Percentiles rank a stretch among this genome's conserved stretches.
These are phyloP conservation scores for Tiliacea aurago DNA, from an alignment of 2,888 invertebrate genomes.

Conservation along the genomic window DNA sequence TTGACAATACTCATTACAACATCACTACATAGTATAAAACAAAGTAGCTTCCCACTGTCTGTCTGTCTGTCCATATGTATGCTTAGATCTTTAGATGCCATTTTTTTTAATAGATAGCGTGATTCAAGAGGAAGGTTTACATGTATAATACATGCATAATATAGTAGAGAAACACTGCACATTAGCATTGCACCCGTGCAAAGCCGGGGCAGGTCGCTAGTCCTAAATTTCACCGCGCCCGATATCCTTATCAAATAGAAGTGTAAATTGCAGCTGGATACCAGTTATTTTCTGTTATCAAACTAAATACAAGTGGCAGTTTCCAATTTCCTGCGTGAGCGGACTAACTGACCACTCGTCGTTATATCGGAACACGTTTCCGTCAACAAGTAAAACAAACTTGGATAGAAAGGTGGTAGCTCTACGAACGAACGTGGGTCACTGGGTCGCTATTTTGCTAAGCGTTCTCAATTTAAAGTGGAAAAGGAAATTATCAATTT, in stretches of 20 bases:
- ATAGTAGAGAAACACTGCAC: too few relatives aligned
- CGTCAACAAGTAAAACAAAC: slow-evolving; percentile 79
- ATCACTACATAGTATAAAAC: too few relatives aligned
- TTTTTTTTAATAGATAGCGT: too few relatives aligned
- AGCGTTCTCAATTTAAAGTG: too few relatives aligned
- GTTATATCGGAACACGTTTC: slow-evolving; percentile 71
- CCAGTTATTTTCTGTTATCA: slow-evolving; percentile 55
- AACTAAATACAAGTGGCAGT: slow-evolving; percentile 46
- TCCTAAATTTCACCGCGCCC: slow-evolving; percentile 3
- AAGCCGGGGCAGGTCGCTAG: too few relatives aligned
- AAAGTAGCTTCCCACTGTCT: too few relatives aligned
- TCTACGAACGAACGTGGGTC: slow-evolving; percentile 66
- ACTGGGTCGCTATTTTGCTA: slow-evolving; percentile 72
- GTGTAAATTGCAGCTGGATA: slow-evolving; percentile 33
- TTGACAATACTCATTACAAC: neutral
- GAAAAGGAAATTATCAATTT: slow-evolving; percentile 66
- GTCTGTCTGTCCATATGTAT: too few relatives aligned
- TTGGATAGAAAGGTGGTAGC: slow-evolving; percentile 73
- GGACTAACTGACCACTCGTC: slow-evolving; percentile 62
- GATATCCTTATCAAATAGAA: slow-evolving; percentile 34
- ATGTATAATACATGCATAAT: too few relatives aligned
- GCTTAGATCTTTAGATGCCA: too few relatives aligned
- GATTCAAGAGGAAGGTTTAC: too few relatives aligned
- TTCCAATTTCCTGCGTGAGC: slow-evolving; percentile 72
- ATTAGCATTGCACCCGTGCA: too few relatives aligned